These are phyloP conservation scores for Acrocyrtus sp. DNA, from an alignment of 2,888 invertebrate species.

Conservation along the genomic window DNA sequence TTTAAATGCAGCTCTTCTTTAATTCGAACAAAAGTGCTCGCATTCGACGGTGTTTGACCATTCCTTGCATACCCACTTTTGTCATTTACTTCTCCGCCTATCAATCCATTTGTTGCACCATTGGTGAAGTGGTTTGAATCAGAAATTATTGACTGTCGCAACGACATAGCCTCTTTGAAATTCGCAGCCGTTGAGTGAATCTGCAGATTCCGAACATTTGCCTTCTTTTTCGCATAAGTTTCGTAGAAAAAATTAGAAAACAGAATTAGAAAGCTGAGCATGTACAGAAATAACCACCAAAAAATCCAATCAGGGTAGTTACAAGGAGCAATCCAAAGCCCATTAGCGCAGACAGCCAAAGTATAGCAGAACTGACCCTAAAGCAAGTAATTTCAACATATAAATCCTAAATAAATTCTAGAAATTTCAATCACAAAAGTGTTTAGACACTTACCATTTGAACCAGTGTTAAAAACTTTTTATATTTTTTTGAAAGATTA, in stretches of 20 bases:
- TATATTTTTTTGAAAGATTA: conserved; percentile 55
- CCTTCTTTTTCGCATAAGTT: conserved; percentile 13
- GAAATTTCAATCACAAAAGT: conserved; percentile 1
- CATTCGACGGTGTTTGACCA: background rate
- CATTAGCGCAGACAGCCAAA: conserved; percentile 58
- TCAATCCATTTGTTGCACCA: background rate
- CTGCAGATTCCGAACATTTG: background rate
- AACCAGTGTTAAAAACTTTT: conserved; percentile 62
- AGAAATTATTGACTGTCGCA: background rate
- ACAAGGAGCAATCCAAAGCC: conserved; percentile 51
- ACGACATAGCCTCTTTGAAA: no score
- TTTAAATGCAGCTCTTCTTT: background rate
- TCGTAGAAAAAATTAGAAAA: conserved; percentile 61
- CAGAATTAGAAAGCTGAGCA: conserved; percentile 60
- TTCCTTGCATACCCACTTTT: background rate
- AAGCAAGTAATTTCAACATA: background rate
- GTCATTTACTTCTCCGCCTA: background rate
- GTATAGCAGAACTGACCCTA: conserved; percentile 62
- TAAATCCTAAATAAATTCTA: background rate
- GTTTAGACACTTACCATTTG: conserved; percentile 61
- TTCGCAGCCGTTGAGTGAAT: background rate
- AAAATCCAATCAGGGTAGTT: conserved; percentile 60
- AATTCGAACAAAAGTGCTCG: background rate
- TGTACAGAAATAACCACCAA: conserved; percentile 60
- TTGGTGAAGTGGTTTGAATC: background rate